Evolutionary conservation across 2,888 invertebrate species (phyloP), one percentile per base, ranked within the genome.

Genomic region (Dicranocentrus wangi): DNA sequence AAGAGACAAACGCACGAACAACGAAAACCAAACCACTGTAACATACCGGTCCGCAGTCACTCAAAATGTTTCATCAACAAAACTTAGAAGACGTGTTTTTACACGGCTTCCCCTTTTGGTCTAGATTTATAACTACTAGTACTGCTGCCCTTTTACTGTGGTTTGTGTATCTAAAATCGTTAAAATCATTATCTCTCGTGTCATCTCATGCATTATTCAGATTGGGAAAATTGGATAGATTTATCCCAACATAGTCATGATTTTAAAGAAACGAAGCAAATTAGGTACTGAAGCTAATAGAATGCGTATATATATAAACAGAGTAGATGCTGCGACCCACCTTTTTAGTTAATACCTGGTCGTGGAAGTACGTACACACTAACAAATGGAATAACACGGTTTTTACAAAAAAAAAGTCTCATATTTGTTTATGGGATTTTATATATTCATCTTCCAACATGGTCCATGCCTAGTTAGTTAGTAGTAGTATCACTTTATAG

Each of bases 11-110:
- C 2, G 5, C 19, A 47, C 43, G 5, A 28, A 47, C 43, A 42
- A 47, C 17, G 19, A 47, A 61, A 53, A 71, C 43, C 60, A 60
- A 71, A 43, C 60, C 47, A 71, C 28, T 42, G 42, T 55, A 55
- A 55, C 23, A 55, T 55, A 25, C 55, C 55, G 55, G 55, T 55
- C 25, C 25, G 55, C 23, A 55, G 55, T 55, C 25, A 51, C 51
- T 51, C 51, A n/a, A 32, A 32, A 32, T 32, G 3, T 32, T 47
- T 47, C 47, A 47, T 47, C 47, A n/a, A 47, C 2, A 15, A 47
- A 10, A 47, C 2, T 3, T 10, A n/a, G 47, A 47, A 47, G 47
- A 10, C 47, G 47, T 47, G 47, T n/a, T 47, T 47, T 47, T n/a
- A 39, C 47, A 47, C 47, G n/a, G 5, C 47, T 47, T 47, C 47